Evolutionary conservation across 2,797 vertebrate species (phyloP).

Genomic region (Bufotes viridis): DNA sequence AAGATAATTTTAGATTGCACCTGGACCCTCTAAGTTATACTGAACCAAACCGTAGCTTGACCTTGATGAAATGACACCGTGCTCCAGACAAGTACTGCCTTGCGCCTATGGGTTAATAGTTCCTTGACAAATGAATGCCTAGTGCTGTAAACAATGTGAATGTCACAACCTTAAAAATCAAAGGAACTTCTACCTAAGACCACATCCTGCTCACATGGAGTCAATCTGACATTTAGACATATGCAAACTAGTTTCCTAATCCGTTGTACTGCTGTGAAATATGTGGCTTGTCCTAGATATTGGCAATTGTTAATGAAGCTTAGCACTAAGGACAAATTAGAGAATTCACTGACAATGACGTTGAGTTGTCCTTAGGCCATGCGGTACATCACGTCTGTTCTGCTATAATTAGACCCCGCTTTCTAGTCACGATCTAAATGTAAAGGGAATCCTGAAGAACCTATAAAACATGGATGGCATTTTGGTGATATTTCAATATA

Average conservation of each 20-base stretch:
- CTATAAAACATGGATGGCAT: background rate
- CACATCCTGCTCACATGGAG: background rate
- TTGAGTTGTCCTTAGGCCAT: conserved; percentile 26
- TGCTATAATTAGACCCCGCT: conserved; percentile 10
- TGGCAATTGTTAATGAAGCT: background rate
- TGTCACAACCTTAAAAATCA: background rate
- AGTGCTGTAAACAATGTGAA: background rate
- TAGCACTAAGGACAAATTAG: conserved; percentile 13
- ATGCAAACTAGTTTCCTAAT: background rate
- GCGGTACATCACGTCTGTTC: background rate
- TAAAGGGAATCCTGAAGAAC: conserved; percentile 14
- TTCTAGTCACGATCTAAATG: conserved; percentile 18
- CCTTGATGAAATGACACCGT: too few relatives aligned
- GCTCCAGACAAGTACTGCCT: too few relatives aligned
- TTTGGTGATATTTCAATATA: background rate
- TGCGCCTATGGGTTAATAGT: too few relatives aligned
- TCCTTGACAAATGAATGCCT: too few relatives aligned
- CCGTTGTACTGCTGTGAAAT: conserved; percentile 10
- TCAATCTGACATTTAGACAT: background rate
- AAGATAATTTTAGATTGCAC: too few relatives aligned
- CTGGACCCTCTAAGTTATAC: too few relatives aligned
- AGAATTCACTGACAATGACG: background rate
- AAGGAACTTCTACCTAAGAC: background rate
- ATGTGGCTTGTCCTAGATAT: background rate
- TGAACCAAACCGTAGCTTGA: too few relatives aligned